Evolutionary conservation across 2,888 invertebrate species (phyloP).

Genomic region (Pherbina coryleti): DNA sequence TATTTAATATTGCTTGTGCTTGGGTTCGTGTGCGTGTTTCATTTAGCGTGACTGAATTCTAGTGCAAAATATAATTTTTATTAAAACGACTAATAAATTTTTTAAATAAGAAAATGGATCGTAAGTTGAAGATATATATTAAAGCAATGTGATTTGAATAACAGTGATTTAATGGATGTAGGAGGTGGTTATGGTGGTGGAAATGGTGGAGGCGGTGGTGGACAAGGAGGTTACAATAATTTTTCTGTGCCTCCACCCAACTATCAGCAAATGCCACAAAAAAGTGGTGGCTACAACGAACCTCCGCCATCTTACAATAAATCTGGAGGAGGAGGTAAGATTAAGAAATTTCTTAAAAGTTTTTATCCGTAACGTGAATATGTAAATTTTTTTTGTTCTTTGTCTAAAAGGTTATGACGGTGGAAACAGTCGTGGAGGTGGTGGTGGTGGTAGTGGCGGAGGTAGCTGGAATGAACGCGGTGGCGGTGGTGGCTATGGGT

Average conservation of each 20-base stretch:
- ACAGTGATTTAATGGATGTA: not conserved
- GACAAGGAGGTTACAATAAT: slow-evolving; percentile 64
- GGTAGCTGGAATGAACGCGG: slow-evolving; percentile 60
- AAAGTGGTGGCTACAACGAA: slow-evolving; percentile 64
- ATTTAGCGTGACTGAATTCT: not conserved
- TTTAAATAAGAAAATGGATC: slow-evolving; percentile 54
- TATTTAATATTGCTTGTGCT: slow-evolving; percentile 10
- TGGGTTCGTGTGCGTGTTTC: not conserved
- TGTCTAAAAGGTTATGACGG: slow-evolving; percentile 61
- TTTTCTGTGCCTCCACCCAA: slow-evolving; percentile 68
- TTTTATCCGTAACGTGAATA: not conserved
- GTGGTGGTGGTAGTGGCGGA: slow-evolving; percentile 55
- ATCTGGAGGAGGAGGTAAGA: slow-evolving; percentile 59
- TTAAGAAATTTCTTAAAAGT: not conserved
- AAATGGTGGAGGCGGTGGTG: slow-evolving; percentile 55
- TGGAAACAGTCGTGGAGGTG: slow-evolving; percentile 53
- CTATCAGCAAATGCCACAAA: slow-evolving; percentile 63
- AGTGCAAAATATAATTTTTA: not conserved
- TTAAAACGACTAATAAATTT: slow-evolving; percentile 38
- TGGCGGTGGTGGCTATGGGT: slow-evolving; percentile 65
- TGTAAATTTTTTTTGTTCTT: slow-evolving; percentile 32
- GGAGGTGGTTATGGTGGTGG: slow-evolving; percentile 44
- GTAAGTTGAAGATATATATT: slow-evolving; percentile 53
- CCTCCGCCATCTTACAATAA: slow-evolving; percentile 66
- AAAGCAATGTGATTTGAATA: not conserved